phyloP scores from a whole-genome alignment of 1,140 invertebrate species.

The Drosophila virilis region DNA sequence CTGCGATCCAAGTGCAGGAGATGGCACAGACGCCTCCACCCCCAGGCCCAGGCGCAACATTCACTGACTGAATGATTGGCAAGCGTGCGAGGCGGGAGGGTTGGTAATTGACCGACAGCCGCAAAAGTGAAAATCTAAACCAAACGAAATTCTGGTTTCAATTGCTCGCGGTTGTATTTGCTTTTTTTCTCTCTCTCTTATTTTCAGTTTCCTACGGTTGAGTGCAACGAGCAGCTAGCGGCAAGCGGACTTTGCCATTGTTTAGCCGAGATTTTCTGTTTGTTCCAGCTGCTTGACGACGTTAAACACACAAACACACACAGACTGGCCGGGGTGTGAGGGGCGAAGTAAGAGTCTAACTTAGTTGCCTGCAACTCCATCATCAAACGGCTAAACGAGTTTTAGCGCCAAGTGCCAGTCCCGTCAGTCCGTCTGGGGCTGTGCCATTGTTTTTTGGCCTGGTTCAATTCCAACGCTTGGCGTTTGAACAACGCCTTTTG shows the following conservation, averaged over 20 bases:
- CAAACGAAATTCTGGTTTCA: constrained; percentile 79
- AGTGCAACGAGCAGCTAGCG: constrained; percentile 32
- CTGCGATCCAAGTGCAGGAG: constrained; percentile 7
- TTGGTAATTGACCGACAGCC: constrained; percentile 51
- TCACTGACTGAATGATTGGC: constrained; percentile 23
- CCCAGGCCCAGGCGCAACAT: not conserved
- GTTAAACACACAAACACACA: constrained; percentile 54
- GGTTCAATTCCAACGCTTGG: constrained; percentile 59
- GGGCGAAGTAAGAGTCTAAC: constrained; percentile 2
- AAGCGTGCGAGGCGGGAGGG: not conserved
- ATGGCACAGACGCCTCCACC: not conserved
- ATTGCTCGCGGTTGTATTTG: constrained; percentile 72
- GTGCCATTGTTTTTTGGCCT: constrained; percentile 59
- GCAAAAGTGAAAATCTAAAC: constrained; percentile 82
- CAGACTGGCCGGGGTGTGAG: not conserved
- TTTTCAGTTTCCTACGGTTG: constrained; percentile 37
- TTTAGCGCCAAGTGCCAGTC: constrained; percentile 66
- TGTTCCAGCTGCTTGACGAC: constrained; percentile 77
- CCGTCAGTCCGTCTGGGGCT: constrained; percentile 67
- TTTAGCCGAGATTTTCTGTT: constrained; percentile 60
- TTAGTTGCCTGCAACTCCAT: constrained; percentile 44
- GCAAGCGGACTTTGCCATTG: constrained; percentile 66
- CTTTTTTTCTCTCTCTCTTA: constrained; percentile 25
- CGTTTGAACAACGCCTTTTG: constrained; percentile 56
- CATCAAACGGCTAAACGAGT: constrained; percentile 58